A percentile compares a stretch with the other conserved stretches of the same genome.
phyloP scores from a whole-genome alignment of 1,140 invertebrate genomes.

The Teleogryllus occipitalis region DNA sequence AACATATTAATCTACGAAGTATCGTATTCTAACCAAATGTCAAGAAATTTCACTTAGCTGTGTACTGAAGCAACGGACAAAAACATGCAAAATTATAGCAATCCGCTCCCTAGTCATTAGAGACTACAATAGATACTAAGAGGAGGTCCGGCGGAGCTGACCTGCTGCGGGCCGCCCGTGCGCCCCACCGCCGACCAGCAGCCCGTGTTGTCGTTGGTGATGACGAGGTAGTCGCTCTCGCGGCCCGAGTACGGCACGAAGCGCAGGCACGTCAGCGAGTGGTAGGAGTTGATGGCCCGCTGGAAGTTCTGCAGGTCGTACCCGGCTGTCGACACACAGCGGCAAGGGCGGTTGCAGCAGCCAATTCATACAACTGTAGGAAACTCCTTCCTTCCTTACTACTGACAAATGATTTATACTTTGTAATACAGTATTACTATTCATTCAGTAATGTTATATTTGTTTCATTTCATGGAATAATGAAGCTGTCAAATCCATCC shows the following conservation, averaged over 20 bases:
- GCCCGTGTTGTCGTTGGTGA: constrained; percentile 57
- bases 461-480: too few relatives aligned
- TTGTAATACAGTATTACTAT: background rate
- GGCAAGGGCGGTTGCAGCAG: constrained; percentile 26
- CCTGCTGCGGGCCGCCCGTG: constrained; percentile 57
- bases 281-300: constrained; percentile 56
- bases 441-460: too few relatives aligned
- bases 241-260: constrained; percentile 50
- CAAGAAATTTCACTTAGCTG: too few relatives aligned
- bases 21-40: too few relatives aligned
- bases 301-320: constrained; percentile 44
- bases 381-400: background rate
- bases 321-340: too few relatives aligned
- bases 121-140: too few relatives aligned
- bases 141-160: too few relatives aligned
- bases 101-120: too few relatives aligned
- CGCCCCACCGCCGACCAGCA: constrained; percentile 75
- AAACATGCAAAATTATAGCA: too few relatives aligned
- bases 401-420: background rate
- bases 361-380: constrained; percentile 32
- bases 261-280: constrained; percentile 62
- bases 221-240: constrained; percentile 57
- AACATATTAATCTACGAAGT: too few relatives aligned
- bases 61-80: too few relatives aligned
- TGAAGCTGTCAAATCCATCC: too few relatives aligned